Conservation (phyloP, 2,888 invertebrate genomes). For the Oscheius sp. region DNA sequence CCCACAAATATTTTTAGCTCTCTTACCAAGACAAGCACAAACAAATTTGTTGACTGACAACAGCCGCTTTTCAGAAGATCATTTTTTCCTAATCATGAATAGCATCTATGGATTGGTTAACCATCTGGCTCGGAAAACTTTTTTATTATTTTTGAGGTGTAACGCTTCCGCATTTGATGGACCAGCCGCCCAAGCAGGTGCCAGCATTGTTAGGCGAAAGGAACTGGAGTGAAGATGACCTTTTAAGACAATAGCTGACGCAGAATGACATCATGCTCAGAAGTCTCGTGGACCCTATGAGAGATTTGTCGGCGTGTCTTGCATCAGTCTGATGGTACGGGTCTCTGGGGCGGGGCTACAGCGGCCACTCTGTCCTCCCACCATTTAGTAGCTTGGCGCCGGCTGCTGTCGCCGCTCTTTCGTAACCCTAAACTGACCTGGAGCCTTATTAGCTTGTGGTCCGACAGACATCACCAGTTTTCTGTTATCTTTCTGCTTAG, state of each 20-base stretch:
- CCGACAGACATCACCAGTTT: neutral
- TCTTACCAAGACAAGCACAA: too few species aligned
- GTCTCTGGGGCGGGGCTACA: slow-evolving; percentile 16
- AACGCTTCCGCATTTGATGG: too few species aligned
- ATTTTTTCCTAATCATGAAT: too few species aligned
- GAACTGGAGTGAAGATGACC: too few species aligned
- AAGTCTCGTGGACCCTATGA: slow-evolving; percentile 5
- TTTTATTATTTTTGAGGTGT: neutral
- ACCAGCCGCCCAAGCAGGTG: too few species aligned
- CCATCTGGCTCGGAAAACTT: too few species aligned
- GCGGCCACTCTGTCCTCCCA: slow-evolving; percentile 23
- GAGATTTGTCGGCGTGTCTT: slow-evolving; percentile 16
- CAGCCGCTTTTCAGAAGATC: too few species aligned
- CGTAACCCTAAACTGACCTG: neutral
- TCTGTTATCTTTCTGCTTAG: neutral
- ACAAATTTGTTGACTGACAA: too few species aligned
- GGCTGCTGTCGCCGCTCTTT: neutral
- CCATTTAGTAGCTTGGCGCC: neutral
- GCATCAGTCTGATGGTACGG: slow-evolving; percentile 32
- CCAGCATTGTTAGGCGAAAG: too few species aligned
- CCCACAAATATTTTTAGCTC: neutral
- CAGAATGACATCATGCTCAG: slow-evolving; percentile 16
- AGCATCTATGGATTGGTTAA: too few species aligned
- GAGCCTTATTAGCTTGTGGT: neutral
- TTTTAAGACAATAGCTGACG: slow-evolving; percentile 5